Evolutionary conservation across 2,113 vertebrate species (phyloP), one percentile per base, ranked within the genome.

Genomic region (Syrrhaptes paradoxus): DNA sequence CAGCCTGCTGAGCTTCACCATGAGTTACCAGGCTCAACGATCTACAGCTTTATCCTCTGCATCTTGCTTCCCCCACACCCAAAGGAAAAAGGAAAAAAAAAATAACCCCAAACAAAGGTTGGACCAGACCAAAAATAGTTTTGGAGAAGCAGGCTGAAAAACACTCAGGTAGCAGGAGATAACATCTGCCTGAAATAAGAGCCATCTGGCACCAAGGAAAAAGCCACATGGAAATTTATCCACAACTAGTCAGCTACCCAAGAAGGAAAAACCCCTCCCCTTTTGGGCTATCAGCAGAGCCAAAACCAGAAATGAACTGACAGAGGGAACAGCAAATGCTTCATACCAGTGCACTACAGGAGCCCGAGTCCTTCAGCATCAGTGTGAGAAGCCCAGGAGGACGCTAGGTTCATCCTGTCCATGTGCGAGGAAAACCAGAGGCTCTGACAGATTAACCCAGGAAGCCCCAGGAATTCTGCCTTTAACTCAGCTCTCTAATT

Each of bases 121-220:
- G 62, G 17, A 75, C 76, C 84, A 76, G 74, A 93, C 52, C 85
- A 96, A 90, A 92, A 96, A 95, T 76, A 92, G 88, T 88, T 93
- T 68, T 87, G 92, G 94, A 97, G 79, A 92, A 83, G 81, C 65
- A 91, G 86, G 76, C 94, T 72, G 91, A 92, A 96, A 94, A 91
- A 36, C 81, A 93, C 89, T 96, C 93, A 96, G 90, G 94, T 96
- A 97, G 94, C 90, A 90, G 71, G 38, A 94, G 93, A 94, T 96
- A 96, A 93, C 68, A 96, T 96, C 95, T 90, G 86, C 82, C 71
- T 79, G 89, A 96, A 97, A 96, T 70, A 51, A 87, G 70, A 96
- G 94, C 93, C 90, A 94, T 87, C 90, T 93, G 90, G 91, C 70
- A 93, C 91, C 63, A 73, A 92, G 89, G 87, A 92, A 94, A 94